Base-by-base conservation (phyloP, 2,113 vertebrate species). In the Arvicanthis niloticus region DNA sequence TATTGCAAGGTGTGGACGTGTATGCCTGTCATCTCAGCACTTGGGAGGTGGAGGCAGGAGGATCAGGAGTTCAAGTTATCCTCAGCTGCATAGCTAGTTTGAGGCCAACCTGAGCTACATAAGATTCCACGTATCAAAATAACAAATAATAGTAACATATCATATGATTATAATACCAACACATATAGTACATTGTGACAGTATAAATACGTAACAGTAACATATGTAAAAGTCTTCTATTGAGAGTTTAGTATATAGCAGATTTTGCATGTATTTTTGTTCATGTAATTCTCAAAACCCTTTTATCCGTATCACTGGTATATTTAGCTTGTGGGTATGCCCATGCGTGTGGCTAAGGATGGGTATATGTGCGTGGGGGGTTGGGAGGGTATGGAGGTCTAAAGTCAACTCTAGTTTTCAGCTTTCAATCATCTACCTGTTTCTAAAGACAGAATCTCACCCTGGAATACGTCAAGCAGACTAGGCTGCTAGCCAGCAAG, bases 231-330 rank as follows among this genome's bases (percentile, higher is more conserved):
- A 75, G 56, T 37, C n/a, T 84, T 70, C 56, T 42, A 84, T 60
- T 45, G 31, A 82, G 16, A 70, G 9, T 48, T 92, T 92, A 88
- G 5, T 87, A 51, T 68, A 92, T 58, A 58, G 15, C 51, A 58
- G 8, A 70, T 42, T 92, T 65, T 48, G 7, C 15, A 42, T 56
- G 37, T 37, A 53, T 16, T 85, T 96, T 94, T 96, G 40, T 26
- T 92, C 7, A 89, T 68, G 87, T 87, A 67, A 78, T 92, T 95
- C 42, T 95, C 89, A 95, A 95, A 88, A 48, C 21, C 31, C n/a
- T 65, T 72, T 58, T 62, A 68, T 68, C 68, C 60, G 40, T 65
- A 73, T n/a, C 77, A 60, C 68, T 58, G 0, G 45, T 67, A 65
- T 17, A 19, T 86, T 51, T 40, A 70, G 22, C 31, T 51, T 51